These are phyloP conservation scores for Oncorhynchus tshawytscha DNA, from an alignment of 2,113 vertebrate species.

Conservation along the genomic window DNA sequence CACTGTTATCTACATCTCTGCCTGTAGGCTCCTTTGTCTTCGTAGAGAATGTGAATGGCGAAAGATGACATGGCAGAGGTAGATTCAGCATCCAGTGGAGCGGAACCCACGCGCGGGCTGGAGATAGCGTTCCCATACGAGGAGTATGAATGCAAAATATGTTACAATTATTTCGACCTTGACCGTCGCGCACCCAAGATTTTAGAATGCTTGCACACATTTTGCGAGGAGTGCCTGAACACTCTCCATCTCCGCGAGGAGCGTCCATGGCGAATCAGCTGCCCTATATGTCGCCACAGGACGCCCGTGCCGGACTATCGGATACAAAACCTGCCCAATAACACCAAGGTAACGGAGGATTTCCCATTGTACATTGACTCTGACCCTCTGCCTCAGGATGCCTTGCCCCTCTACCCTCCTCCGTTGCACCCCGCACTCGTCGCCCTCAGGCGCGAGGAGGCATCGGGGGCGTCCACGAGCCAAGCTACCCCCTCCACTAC, in stretches of 20 bases:
- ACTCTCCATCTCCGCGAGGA: conserved; percentile 84
- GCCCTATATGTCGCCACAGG: conserved; percentile 88
- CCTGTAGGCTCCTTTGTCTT: conserved; percentile 69
- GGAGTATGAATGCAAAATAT: conserved; percentile 94
- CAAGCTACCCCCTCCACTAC: conserved; percentile 68
- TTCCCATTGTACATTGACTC: conserved; percentile 82
- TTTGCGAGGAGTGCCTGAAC: conserved; percentile 91
- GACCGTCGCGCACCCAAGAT: conserved; percentile 89
- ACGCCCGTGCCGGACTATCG: conserved; percentile 87
- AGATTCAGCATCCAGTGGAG: conserved; percentile 58
- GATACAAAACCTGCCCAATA: conserved; percentile 85
- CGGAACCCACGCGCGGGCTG: conserved; percentile 59
- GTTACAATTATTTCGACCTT: conserved; percentile 92
- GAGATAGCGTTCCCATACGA: conserved; percentile 73
- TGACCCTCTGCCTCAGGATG: conserved; percentile 85
- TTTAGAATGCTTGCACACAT: conserved; percentile 92
- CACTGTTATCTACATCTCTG: conserved; percentile 69
- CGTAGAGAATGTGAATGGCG: conserved; percentile 69
- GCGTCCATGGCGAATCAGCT: conserved; percentile 80
- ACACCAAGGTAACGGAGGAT: conserved; percentile 88
- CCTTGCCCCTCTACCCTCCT: conserved; percentile 76
- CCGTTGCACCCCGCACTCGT: conserved; percentile 74
- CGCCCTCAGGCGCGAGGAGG: conserved; percentile 72
- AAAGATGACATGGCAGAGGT: conserved; percentile 84
- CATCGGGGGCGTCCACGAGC: conserved; percentile 56